Base-by-base conservation (phyloP, 2,888 invertebrate genomes). In the Tipula lateralis region DNA sequence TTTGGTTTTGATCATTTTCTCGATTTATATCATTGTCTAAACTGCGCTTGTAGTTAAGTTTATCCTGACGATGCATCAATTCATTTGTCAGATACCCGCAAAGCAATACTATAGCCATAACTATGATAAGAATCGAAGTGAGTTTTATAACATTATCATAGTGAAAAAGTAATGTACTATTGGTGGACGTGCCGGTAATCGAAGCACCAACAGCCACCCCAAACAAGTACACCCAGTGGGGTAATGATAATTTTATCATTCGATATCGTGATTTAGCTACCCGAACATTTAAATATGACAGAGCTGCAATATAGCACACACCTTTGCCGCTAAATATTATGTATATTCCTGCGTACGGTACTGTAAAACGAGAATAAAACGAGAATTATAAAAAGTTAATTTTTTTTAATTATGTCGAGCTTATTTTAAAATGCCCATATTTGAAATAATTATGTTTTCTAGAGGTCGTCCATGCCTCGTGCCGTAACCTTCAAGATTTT, bases 21-120 rank as follows among this genome's bases (percentile, higher is more conserved):
- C 34, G 16, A 39, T 84, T 83, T 24, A 84, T 13, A 24, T 82
- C 84, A 9, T 82, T 1, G 16, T 84, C 39, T 12, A 84, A 44
- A 44, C 82, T 82, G 1, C 34, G 16, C 30, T 84, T 84, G 34
- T 84, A 84, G 44, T 83, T 19, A 16, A 29, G 16, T 39, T n/a
- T 3, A 9, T 83, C 44, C n/a, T 13, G n/a, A 29, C 7, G n/a
- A 1, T 84, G 29, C 9, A 82, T 9, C 1, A 36, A 6, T 44
- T 83, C 84, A 44, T 16, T 83, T 36, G 29, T 34, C 3, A 39
- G 6, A 13, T 44, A 32, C n/a, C 29, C 30, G 9, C 5, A 6
- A 32, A 82, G 29, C 7, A 32, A 16, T 24, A 32, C 6, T 7
- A 29, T 7, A 16, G 82, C 4, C 29, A 30, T 13, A 2, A n/a